Conservation (phyloP, 1,140 invertebrate species). For the Stratiolaelaps scimitus region DNA sequence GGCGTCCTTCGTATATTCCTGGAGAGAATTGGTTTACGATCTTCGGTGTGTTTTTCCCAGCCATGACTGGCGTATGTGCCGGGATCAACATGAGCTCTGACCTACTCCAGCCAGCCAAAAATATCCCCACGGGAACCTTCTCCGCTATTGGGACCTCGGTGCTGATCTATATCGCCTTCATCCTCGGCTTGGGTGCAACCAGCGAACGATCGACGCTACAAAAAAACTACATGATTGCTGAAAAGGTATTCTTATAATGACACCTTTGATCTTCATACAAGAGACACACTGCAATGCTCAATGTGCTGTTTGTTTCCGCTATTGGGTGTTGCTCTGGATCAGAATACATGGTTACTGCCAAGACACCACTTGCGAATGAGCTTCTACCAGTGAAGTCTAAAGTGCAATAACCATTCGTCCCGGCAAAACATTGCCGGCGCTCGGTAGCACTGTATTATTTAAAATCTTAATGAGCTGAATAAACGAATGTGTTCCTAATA, state of each 20-base stretch:
- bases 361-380: too few relatives aligned
- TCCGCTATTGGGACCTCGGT: slow-evolving; percentile 75
- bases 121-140: slow-evolving; percentile 86
- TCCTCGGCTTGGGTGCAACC: slow-evolving; percentile 73
- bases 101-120: slow-evolving; percentile 69
- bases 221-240: slow-evolving; percentile 74
- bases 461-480: too few relatives aligned
- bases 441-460: too few relatives aligned
- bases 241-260: slow-evolving; percentile 50
- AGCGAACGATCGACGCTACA: slow-evolving; percentile 59
- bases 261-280: too few relatives aligned
- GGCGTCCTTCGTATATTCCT: slow-evolving; percentile 61
- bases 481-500: too few relatives aligned
- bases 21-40: slow-evolving; percentile 77
- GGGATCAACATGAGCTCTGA: slow-evolving; percentile 98
- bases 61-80: slow-evolving; percentile 79
- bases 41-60: slow-evolving; percentile 87
- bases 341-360: too few relatives aligned
- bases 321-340: too few relatives aligned
- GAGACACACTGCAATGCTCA: too few relatives aligned
- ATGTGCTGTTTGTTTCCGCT: too few relatives aligned
- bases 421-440: too few relatives aligned
- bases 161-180: slow-evolving; percentile 76
- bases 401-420: too few relatives aligned
- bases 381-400: too few relatives aligned